Evolutionary conservation across 2,113 vertebrate species (phyloP), one percentile per base, ranked within the genome.

Genomic region (Sinocyclocheilus maitianheensis): DNA sequence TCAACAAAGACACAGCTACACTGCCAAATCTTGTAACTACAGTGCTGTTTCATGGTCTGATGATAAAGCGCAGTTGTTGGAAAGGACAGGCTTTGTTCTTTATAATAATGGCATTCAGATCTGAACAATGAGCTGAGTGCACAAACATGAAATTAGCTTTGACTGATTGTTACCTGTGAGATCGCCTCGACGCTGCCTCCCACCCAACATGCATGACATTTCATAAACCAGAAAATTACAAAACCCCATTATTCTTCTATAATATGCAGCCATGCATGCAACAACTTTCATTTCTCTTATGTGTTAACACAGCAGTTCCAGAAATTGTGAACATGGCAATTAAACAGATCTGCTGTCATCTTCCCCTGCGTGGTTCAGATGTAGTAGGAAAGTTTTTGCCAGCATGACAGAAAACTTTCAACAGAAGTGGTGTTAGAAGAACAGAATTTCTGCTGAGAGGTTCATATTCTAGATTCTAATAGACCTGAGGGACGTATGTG

Each of bases 81-180:
- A 82, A 81, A 82, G 69, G 79, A 86, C 78, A 63, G 58, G 55
- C 69, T 86, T 81, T 81, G 55, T 86, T 82, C 67, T 53, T 74
- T 60, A 43, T 63, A 67, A 62, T 63, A 74, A 86, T 74, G 82
- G 18, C 48, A 84, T 84, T 84, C 67, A 84, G 67, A 83, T 74
- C 34, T 58, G 53, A 84, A 84, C 82, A 84, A 84, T 84, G 82
- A 74, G 69, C 51, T 9, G 69, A 84, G 34, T 84, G 82, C 82
- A 24, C 82, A 84, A 84, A 84, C 69, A 84, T 69, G 1, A 84
- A 83, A 84, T 84, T 84, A 84, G 48, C 69, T 84, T 83, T 84
- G 82, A 84, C 82, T 84, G 82, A 84, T 84, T 84, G 82, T 51
- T 75, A 84, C 82, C 82, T 84, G 82, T 74, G 67, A 10, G 51